phyloP scores from a whole-genome alignment of 2,888 invertebrate genomes.

The Lasioglossum oenotherae region DNA sequence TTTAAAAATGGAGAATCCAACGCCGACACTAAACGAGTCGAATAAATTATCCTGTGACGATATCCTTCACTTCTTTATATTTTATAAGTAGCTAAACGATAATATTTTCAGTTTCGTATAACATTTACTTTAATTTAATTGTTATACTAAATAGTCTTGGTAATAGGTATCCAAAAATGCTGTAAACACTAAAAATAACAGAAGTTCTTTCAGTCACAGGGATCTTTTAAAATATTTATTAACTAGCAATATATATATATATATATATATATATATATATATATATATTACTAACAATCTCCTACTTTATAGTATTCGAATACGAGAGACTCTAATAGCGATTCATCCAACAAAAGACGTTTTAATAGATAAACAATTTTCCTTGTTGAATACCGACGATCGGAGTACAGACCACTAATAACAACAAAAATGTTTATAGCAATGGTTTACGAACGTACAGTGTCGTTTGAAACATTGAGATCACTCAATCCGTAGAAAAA shows the following conservation, averaged over 20 bases:
- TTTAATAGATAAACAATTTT: neutral
- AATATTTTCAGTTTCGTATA: no score
- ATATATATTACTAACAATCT: neutral
- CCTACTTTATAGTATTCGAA: neutral
- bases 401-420: slow-evolving; percentile 33
- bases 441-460: neutral
- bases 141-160: neutral
- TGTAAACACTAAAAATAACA: neutral
- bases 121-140: no score
- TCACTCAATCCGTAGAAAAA: neutral
- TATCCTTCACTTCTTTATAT: no score
- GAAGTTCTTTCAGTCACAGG: neutral
- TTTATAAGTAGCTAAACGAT: no score
- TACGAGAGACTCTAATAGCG: neutral
- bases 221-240: neutral
- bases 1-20: no score
- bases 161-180: neutral
- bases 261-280: no score
- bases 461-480: neutral
- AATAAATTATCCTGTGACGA: no score
- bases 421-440: neutral
- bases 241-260: no score
- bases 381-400: neutral
- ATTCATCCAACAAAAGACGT: neutral
- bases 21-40: no score